Evolutionary conservation across 2,797 vertebrate species (phyloP), one percentile per base, ranked within the genome.

Genomic region (Sciaenops ocellatus): DNA sequence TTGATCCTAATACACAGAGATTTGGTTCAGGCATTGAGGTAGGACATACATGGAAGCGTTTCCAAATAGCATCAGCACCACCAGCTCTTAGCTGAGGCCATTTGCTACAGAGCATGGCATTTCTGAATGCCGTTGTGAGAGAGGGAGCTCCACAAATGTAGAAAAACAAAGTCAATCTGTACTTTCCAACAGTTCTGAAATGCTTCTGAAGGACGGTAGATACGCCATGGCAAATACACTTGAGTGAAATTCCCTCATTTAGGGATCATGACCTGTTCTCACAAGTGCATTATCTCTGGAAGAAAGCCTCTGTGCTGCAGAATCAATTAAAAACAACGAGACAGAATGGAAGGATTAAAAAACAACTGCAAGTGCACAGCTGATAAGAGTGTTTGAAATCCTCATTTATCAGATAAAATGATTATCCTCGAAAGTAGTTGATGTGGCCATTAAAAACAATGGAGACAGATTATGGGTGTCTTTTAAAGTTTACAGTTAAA

Each of bases 371-470:
- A 93, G 92, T 89, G 85, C 85, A 85, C 79, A 34, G 87, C 93
- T 90, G 95, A 96, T 96, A 96, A 96, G 93, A 92, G 79, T 84
- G 87, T 93, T 94, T 92, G 86, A 93, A 95, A 95, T 94, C 93
- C 90, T 89, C 80, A 90, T 93, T 95, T 94, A 95, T 96, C 95
- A 95, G 95, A 96, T 95, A 93, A 95, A 95, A 95, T 93, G 93
- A 96, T 95, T 95, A 95, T 93, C 94, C 94, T 89, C 75, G 63
- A 93, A 88, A 93, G 93, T 64, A 90, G 91, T 91, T 94, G 90
- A 94, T 91, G 93, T 91, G 91, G 89, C 90, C 89, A 92, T 94
- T 92, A 94, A 95, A 93, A 91, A 95, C 84, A 94, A 91, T 89
- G 86, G 72, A 69, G 84, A 62, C 67, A 89, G 92, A 94, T 95